These are phyloP conservation scores for Micropterix aruncella DNA, from an alignment of 2,888 invertebrate genomes.

Conservation along the genomic window DNA sequence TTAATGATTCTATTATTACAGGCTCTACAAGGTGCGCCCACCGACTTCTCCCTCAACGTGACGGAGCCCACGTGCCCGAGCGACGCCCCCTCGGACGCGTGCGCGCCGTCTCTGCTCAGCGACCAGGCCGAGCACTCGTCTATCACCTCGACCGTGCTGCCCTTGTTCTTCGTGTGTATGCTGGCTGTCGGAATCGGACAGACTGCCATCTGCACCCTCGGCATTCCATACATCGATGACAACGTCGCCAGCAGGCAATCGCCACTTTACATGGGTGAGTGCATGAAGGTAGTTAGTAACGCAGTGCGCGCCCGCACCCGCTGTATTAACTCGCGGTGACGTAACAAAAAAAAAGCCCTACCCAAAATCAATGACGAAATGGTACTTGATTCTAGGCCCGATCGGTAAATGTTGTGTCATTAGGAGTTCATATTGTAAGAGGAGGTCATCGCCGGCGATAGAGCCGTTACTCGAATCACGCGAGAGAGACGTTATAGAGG, in stretches of 20 bases:
- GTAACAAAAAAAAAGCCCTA: too few relatives aligned
- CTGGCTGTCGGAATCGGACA: constrained; percentile 85
- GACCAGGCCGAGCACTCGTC: constrained; percentile 58
- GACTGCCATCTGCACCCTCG: constrained; percentile 83
- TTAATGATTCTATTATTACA: too few relatives aligned
- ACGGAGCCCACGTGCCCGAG: constrained; percentile 13
- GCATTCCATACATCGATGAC: constrained; percentile 89
- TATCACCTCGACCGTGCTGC: constrained; percentile 68
- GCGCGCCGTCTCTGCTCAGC: constrained; percentile 45
- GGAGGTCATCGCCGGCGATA: too few relatives aligned
- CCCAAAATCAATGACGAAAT: too few relatives aligned
- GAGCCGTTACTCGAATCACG: too few relatives aligned
- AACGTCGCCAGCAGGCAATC: constrained; percentile 87
- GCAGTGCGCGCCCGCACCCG: too few relatives aligned
- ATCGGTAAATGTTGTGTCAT: too few relatives aligned
- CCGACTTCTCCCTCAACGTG: constrained; percentile 17
- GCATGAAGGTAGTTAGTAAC: too few relatives aligned
- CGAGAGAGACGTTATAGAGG: too few relatives aligned
- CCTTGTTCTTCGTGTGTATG: constrained; percentile 78
- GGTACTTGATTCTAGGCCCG: too few relatives aligned
- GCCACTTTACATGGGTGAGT: constrained; percentile 80
- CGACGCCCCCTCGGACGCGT: constrained; percentile 15
- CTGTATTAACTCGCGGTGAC: too few relatives aligned
- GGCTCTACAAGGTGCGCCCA: constrained; percentile 25
- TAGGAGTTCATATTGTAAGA: too few relatives aligned